These are phyloP conservation scores for Tanypteryx hageni DNA, from an alignment of 2,888 invertebrate genomes.

Conservation along the genomic window DNA sequence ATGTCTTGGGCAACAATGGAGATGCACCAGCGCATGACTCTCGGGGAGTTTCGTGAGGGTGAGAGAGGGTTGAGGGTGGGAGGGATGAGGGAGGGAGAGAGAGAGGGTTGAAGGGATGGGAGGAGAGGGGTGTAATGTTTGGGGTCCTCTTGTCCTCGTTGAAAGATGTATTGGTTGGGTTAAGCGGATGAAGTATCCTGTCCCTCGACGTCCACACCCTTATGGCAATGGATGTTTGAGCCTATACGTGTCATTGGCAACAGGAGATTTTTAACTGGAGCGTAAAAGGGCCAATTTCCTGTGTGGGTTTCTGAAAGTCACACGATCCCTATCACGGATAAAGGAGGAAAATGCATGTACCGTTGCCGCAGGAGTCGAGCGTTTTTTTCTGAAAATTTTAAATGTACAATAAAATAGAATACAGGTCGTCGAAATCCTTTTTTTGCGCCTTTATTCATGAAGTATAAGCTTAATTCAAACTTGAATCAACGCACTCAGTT, in stretches of 20 bases:
- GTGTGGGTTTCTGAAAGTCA: neutral
- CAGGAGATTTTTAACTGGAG: conserved; percentile 54
- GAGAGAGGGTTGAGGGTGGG: neutral
- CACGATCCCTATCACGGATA: neutral
- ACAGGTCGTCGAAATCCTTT: no score
- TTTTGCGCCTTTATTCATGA: no score
- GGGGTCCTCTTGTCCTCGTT: conserved; percentile 11
- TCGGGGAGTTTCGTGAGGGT: conserved; percentile 8
- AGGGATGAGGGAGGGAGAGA: neutral
- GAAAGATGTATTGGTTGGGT: conserved; percentile 32
- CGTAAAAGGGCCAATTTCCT: neutral
- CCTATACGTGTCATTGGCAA: conserved; percentile 35
- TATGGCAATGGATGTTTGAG: conserved; percentile 8
- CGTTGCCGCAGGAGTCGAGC: no score
- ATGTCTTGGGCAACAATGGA: conserved; percentile 23
- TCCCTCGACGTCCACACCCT: conserved; percentile 35
- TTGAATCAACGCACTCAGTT: no score
- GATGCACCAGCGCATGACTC: conserved; percentile 25
- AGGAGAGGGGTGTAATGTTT: neutral
- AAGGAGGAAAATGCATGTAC: no score
- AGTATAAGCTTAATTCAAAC: no score
- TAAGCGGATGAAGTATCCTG: conserved; percentile 16
- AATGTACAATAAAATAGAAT: no score
- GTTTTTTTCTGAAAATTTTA: no score
- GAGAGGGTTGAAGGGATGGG: neutral